Conservation (phyloP, 2,888 invertebrate species). For the Tachina fera region DNA sequence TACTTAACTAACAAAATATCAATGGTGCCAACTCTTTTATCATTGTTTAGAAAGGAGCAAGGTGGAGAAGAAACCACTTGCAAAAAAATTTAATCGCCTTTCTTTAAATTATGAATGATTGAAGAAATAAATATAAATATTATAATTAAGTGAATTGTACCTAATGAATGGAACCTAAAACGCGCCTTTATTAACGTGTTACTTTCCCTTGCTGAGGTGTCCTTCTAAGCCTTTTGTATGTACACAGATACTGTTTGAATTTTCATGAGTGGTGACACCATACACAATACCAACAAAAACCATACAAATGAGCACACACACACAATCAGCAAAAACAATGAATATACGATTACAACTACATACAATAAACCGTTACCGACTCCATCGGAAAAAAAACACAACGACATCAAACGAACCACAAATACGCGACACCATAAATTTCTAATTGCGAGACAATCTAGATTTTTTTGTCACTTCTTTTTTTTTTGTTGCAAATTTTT, state of each 20-base stretch:
- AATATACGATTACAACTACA: slow-evolving; percentile 41
- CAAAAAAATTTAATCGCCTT: not conserved
- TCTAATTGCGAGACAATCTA: slow-evolving; percentile 72
- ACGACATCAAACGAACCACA: slow-evolving; percentile 72
- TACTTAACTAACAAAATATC: not conserved
- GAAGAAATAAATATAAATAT: not conserved
- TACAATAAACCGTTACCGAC: slow-evolving; percentile 62
- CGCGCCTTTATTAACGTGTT: slow-evolving; percentile 41
- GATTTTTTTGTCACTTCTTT: slow-evolving; percentile 59
- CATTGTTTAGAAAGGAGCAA: not conserved
- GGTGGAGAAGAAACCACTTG: slow-evolving; percentile 1
- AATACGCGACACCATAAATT: slow-evolving; percentile 73
- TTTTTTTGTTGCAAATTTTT: slow-evolving; percentile 56
- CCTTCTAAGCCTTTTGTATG: slow-evolving; percentile 24
- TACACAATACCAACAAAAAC: slow-evolving; percentile 46
- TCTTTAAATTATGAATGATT: too few relatives aligned
- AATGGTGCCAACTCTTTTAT: not conserved
- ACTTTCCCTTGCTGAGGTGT: slow-evolving; percentile 3
- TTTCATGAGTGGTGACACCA: slow-evolving; percentile 53
- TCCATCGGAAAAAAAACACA: slow-evolving; percentile 61
- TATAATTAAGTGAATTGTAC: not conserved
- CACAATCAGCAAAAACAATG: slow-evolving; percentile 28
- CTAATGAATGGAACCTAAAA: slow-evolving; percentile 39
- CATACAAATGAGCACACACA: slow-evolving; percentile 22
- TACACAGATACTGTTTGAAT: not conserved